phyloP scores from a whole-genome alignment of 2,113 vertebrate species.

The Merops nubicus region DNA sequence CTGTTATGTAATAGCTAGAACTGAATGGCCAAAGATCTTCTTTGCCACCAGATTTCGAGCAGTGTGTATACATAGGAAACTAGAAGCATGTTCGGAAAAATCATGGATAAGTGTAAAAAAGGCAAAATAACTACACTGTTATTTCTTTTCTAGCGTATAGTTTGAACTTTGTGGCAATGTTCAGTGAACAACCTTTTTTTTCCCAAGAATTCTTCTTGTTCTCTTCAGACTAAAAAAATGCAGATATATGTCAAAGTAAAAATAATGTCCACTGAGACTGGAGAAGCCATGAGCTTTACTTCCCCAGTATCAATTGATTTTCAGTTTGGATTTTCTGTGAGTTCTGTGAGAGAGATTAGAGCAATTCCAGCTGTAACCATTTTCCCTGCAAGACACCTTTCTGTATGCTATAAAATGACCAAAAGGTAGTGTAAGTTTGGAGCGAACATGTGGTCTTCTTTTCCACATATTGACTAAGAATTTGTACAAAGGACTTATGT shows the following conservation, averaged over 20 bases:
- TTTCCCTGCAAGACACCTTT: neutral
- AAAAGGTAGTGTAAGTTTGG: constrained; percentile 6
- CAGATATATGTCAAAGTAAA: neutral
- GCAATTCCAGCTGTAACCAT: neutral
- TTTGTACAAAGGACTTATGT: neutral
- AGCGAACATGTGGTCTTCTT: neutral
- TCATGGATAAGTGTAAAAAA: neutral
- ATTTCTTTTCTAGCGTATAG: neutral
- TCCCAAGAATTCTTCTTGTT: neutral
- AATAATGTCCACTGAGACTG: neutral
- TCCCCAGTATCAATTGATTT: constrained; percentile 2
- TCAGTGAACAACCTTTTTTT: neutral
- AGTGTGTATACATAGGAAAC: neutral
- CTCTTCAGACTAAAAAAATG: neutral
- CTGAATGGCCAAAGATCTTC: neutral
- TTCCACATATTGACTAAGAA: neutral
- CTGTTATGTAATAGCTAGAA: neutral
- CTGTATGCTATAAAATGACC: neutral
- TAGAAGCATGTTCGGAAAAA: neutral
- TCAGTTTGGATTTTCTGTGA: neutral
- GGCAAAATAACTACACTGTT: neutral
- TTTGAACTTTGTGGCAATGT: neutral
- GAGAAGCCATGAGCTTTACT: neutral
- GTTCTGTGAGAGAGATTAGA: neutral
- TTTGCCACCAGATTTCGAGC: neutral